Evolutionary conservation across 30 jellyfish, hydroid and myxozoan species (phyloP).

Genomic region (Pseudorhiza aurosa): DNA sequence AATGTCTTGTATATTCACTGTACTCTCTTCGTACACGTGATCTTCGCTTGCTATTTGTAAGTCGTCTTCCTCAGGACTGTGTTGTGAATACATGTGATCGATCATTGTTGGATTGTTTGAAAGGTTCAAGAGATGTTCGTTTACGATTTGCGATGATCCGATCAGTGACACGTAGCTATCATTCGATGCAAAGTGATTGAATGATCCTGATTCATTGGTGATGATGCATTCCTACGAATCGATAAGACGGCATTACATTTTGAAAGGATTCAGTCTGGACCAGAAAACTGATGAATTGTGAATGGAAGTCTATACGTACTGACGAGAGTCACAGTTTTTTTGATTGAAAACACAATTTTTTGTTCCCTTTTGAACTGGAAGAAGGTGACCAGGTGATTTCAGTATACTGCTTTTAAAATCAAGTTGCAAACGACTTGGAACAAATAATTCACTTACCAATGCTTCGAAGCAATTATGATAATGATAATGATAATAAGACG

Average conservation of each 20-base stretch:
- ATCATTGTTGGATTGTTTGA: constrained; percentile 66
- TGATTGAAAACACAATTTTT: too few relatives aligned
- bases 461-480: too few relatives aligned
- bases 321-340: too few relatives aligned
- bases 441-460: too few relatives aligned
- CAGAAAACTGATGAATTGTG: too few relatives aligned
- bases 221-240: constrained; percentile 37
- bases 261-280: background rate
- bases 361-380: too few relatives aligned
- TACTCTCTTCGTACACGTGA: constrained; percentile 63
- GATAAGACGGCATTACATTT: background rate
- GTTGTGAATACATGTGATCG: constrained; percentile 70
- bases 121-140: constrained; percentile 47
- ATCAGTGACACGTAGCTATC: constrained; percentile 53
- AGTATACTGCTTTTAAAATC: too few relatives aligned
- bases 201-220: constrained; percentile 24
- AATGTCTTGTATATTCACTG: constrained; percentile 65
- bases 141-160: constrained; percentile 57
- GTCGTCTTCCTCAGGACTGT: constrained; percentile 70
- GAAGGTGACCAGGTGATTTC: too few relatives aligned
- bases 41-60: constrained; percentile 58
- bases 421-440: too few relatives aligned
- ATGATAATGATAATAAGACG: too few relatives aligned
- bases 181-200: constrained; percentile 43
- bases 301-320: too few relatives aligned